phyloP scores from a whole-genome alignment of 2,113 vertebrate genomes.

The Rhynchomys soricoides region DNA sequence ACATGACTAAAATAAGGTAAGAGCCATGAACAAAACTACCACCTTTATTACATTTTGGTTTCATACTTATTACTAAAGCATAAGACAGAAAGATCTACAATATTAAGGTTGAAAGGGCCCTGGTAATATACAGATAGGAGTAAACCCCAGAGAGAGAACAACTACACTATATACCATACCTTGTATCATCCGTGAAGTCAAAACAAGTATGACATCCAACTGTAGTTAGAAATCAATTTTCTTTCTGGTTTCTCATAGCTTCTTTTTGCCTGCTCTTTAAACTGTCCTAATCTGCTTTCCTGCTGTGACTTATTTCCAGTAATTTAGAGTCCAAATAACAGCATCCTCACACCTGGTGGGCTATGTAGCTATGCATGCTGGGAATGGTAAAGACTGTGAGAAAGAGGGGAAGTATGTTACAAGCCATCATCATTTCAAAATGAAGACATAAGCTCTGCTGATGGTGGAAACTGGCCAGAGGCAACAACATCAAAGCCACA shows the following conservation, averaged over 20 bases:
- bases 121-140: constrained; percentile 40
- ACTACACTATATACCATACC: neutral
- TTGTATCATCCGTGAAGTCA: constrained; percentile 52
- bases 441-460: neutral
- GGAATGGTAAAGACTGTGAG: constrained; percentile 41
- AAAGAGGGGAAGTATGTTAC: neutral
- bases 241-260: constrained; percentile 50
- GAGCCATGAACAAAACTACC: neutral
- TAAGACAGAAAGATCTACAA: neutral
- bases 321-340: constrained; percentile 52
- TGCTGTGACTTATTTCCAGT: constrained; percentile 71
- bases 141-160: constrained; percentile 20
- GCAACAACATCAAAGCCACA: constrained; percentile 21
- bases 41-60: constrained; percentile 51
- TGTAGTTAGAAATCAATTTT: constrained; percentile 73
- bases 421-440: constrained; percentile 45
- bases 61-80: constrained; percentile 41
- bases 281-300: constrained; percentile 73
- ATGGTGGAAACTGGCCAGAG: constrained; percentile 43
- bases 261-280: constrained; percentile 62
- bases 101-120: neutral
- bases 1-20: neutral
- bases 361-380: constrained; percentile 58
- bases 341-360: constrained; percentile 54
- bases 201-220: constrained; percentile 46